phyloP scores from a whole-genome alignment of 2,888 invertebrate species.

The Yponomeuta cagnagella region DNA sequence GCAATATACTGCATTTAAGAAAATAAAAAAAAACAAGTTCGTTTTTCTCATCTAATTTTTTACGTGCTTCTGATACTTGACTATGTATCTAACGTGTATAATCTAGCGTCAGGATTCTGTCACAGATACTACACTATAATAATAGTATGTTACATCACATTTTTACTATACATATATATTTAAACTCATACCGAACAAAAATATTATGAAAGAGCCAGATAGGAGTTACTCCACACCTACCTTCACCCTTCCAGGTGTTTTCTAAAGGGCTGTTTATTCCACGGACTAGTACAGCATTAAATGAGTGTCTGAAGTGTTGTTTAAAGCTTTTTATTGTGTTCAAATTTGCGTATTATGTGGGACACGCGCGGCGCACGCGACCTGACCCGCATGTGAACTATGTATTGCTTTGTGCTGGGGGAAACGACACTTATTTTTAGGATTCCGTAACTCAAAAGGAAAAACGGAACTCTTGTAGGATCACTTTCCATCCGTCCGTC shows the following conservation, averaged over 20 bases:
- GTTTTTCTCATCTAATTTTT: too few relatives aligned
- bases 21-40: too few relatives aligned
- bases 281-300: constrained; percentile 37
- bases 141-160: neutral
- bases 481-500: too few relatives aligned
- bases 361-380: constrained; percentile 61
- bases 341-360: constrained; percentile 64
- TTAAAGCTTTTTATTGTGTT: constrained; percentile 52
- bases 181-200: neutral
- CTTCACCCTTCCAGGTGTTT: neutral
- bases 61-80: too few relatives aligned
- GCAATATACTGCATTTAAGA: too few relatives aligned
- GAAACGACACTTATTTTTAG: constrained; percentile 28
- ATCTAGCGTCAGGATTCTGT: too few relatives aligned
- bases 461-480: too few relatives aligned
- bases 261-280: neutral
- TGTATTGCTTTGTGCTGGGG: constrained; percentile 19
- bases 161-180: too few relatives aligned
- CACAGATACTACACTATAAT: too few relatives aligned
- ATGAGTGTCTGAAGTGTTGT: constrained; percentile 47
- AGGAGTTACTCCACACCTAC: neutral
- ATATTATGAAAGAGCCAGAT: neutral
- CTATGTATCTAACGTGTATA: too few relatives aligned
- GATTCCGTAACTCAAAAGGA: too few relatives aligned
- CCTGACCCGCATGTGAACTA: constrained; percentile 56